A percentile compares a stretch with the other conserved stretches of the same genome.
Conservation (phyloP, 2,888 invertebrate genomes). For the Unio delphinus region DNA sequence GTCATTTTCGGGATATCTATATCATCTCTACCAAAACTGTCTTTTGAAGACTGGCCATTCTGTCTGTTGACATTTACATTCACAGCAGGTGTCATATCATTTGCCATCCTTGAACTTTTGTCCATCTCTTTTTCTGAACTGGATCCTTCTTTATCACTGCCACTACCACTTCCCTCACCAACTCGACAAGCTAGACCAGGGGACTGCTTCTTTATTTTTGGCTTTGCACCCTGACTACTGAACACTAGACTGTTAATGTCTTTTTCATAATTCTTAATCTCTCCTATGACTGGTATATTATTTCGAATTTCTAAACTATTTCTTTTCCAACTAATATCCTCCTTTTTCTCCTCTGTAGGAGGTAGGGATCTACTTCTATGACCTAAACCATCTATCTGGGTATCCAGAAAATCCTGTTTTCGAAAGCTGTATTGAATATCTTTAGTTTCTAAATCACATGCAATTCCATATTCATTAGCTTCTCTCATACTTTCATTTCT, state of each 20-base stretch:
- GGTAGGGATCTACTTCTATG: conserved; percentile 35
- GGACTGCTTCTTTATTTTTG: conserved; percentile 66
- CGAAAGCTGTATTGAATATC: conserved; percentile 32
- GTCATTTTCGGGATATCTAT: too few relatives aligned
- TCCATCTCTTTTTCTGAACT: conserved; percentile 35
- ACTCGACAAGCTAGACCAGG: conserved; percentile 68
- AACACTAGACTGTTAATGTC: conserved; percentile 46
- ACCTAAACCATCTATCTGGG: conserved; percentile 19
- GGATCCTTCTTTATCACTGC: conserved; percentile 55
- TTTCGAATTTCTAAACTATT: conserved; percentile 68
- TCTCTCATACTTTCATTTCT: too few relatives aligned
- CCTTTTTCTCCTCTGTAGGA: conserved; percentile 21
- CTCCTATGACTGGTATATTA: conserved; percentile 65
- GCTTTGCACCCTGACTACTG: conserved; percentile 58
- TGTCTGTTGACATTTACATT: conserved; percentile 29
- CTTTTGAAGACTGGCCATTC: conserved; percentile 16
- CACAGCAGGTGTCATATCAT: conserved; percentile 30
- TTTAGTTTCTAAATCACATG: too few relatives aligned
- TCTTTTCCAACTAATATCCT: conserved; percentile 51
- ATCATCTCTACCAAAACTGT: conserved; percentile 4
- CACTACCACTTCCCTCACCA: conserved; percentile 25
- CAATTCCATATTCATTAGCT: too few relatives aligned
- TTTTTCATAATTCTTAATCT: conserved; percentile 64
- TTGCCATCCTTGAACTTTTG: conserved; percentile 29
- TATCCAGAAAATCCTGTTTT: conserved; percentile 33